Conservation (phyloP, 2,797 vertebrate genomes). For the Microcaecilia unicolor region DNA sequence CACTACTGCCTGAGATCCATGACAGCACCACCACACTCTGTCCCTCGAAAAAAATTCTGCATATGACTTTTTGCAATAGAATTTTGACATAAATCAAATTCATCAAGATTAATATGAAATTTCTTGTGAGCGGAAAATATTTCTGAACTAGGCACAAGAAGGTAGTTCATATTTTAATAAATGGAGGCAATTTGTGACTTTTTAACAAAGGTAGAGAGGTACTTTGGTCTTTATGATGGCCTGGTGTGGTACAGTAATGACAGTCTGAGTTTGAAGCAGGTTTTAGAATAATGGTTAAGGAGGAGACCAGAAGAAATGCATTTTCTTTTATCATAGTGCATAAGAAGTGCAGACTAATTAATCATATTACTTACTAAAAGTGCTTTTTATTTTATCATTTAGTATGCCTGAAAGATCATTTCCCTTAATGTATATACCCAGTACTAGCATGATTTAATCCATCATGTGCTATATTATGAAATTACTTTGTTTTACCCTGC, state of each 20-base stretch:
- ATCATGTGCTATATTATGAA: conserved; percentile 72
- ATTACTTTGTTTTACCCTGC: conserved; percentile 60
- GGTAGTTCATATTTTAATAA: not conserved
- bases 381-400: conserved; percentile 95
- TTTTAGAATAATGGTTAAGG: conserved; percentile 78
- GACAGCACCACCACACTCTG: too few relatives aligned
- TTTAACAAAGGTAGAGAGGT: conserved; percentile 27
- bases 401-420: conserved; percentile 72
- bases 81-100: too few relatives aligned
- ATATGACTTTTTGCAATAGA: too few relatives aligned
- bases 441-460: conserved; percentile 76
- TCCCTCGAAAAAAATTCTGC: too few relatives aligned
- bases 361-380: conserved; percentile 94
- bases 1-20: too few relatives aligned
- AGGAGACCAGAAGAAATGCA: conserved; percentile 71
- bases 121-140: too few relatives aligned
- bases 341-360: conserved; percentile 75
- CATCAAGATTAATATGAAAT: too few relatives aligned
- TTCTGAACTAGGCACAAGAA: too few relatives aligned
- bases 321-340: conserved; percentile 83
- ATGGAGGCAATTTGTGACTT: conserved; percentile 4
- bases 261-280: conserved; percentile 33
- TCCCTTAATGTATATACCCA: conserved; percentile 87
- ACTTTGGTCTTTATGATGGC: conserved; percentile 16
- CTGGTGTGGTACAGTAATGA: conserved; percentile 18